Evolutionary conservation across 2,888 invertebrate species (phyloP), one percentile per base, ranked within the genome.

Genomic region (Alsophila aescularia): DNA sequence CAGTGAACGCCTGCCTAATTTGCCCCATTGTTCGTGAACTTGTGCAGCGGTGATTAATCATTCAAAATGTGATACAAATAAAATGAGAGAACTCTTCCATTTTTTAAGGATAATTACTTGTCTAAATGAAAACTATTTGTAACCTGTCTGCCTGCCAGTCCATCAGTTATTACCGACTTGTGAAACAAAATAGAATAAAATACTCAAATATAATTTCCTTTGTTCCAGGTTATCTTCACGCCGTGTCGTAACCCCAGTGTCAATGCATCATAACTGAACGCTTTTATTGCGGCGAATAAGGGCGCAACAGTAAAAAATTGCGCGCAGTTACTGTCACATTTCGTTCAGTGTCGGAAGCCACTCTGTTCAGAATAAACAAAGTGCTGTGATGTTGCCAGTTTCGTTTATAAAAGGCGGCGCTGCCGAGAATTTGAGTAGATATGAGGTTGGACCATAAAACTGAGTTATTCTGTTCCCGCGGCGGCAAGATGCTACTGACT

Each of bases 371-470:
- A 57, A 72, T 66, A 60, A 62, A 73, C 75, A 76, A 76, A 79
- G 84, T 83, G 83, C 66, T 88, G 86, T 89, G 83, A 90, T 90
- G 90, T 85, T 83, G 81, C 78, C 72, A 70, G 77, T 71, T 69
- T 70, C 69, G 70, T 74, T 70, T 70, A 70, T 75, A 77, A 80
- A 81, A 69, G 77, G 77, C 77, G 79, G 82, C 79, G 66, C 73
- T 75, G 83, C 83, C 83, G 77, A 82, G 77, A 79, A 81, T 77
- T 80, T 76, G 70, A 70, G 80, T 73, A 78, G 79, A 73, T 75
- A 86, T 79, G 83, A 82, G 73, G 76, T 80, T 79, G 83, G 75
- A 69, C 84, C 87, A 76, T 90, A 85, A 86, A 80, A 75, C 70
- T 72, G 79, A 81, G 72, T 76, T 79, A 72, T 80, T 74, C 67